Conservation (phyloP, 2,888 invertebrate genomes). For the Acanthosepion pharaonis region DNA sequence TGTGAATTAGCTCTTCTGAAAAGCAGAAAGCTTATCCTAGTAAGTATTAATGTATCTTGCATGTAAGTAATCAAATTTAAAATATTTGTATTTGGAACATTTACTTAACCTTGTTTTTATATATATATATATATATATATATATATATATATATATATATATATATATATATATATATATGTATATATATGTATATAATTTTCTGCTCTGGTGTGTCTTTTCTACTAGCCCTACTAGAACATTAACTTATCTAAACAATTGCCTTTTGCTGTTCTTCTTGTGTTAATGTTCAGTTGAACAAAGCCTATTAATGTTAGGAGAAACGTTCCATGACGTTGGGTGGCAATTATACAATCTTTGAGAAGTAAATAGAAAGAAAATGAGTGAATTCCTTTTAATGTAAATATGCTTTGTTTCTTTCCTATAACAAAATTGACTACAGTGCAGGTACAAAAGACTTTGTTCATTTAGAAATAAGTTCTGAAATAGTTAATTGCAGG, state of each 20-base stretch:
- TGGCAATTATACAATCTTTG: background rate
- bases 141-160: too few species aligned
- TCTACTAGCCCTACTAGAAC: background rate
- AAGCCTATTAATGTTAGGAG: background rate
- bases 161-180: too few species aligned
- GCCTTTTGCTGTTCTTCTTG: background rate
- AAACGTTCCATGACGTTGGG: background rate
- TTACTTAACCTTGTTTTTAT: background rate
- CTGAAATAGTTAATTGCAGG: too few species aligned
- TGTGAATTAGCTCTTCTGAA: background rate
- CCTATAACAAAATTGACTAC: too few species aligned
- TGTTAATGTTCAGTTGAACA: slow-evolving; percentile 33
- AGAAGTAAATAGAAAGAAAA: background rate
- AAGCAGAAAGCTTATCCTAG: background rate
- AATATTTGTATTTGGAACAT: slow-evolving; percentile 8
- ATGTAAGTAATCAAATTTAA: background rate
- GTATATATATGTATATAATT: too few species aligned
- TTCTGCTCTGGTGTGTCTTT: too few species aligned
- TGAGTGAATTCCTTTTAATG: background rate
- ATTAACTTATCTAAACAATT: slow-evolving; percentile 33
- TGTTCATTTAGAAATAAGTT: too few species aligned
- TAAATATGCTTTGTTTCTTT: background rate
- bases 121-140: too few species aligned
- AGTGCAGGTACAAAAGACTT: too few species aligned
- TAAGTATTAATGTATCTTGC: background rate